Evolutionary conservation across 2,113 vertebrate genomes (phyloP), one percentile per base, ranked within the genome.

Genomic region (Plecotus auritus): DNA sequence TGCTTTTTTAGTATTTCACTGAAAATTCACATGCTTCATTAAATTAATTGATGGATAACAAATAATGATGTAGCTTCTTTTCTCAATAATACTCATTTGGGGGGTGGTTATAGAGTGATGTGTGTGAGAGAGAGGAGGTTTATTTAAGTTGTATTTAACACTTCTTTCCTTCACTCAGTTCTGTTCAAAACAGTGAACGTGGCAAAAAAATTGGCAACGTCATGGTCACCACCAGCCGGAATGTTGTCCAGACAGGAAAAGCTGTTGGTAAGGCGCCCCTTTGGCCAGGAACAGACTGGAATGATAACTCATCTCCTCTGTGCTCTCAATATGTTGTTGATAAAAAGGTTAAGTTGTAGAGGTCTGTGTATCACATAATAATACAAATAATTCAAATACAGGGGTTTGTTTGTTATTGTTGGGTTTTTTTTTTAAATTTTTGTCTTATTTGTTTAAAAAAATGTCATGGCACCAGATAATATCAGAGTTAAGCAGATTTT

Each of bases 101-200:
- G 49, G 28, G 35, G 18, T 93, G 77, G 11, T 70, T 66, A 35
- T 61, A 83, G 47, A 85, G 10, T 61, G 2, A 61, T 51, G 54
- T 18, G 54, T 73, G 16, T 64, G 26, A 26, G 45, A 69, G 64
- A 66, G 42, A 74, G 70, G 70, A 30, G n/a, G 69, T 90, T 94
- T 94, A 59, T 69, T 37, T n/a, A 45, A 73, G 40, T 77, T 89
- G 20, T 83, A 66, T 45, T 59, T 94, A 88, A 95, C 47, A 73
- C 49, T 72, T 94, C 51, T 97, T 84, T 93, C 78, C 88, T 90
- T 98, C 90, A 2, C 85, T 96, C 97, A 99, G 99, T 97, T 99
- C 99, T 61, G 99, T 99, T 94, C 99, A 99, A 97, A 99, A 99
- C 98, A 99, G 99, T 78, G 99, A 99, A 95, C 98, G 99, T 77